Percentiles rank a stretch among this genome's conserved stretches.
These are phyloP conservation scores for Hiodon tergisus DNA, from an alignment of 2,113 vertebrate genomes.

Conservation along the genomic window DNA sequence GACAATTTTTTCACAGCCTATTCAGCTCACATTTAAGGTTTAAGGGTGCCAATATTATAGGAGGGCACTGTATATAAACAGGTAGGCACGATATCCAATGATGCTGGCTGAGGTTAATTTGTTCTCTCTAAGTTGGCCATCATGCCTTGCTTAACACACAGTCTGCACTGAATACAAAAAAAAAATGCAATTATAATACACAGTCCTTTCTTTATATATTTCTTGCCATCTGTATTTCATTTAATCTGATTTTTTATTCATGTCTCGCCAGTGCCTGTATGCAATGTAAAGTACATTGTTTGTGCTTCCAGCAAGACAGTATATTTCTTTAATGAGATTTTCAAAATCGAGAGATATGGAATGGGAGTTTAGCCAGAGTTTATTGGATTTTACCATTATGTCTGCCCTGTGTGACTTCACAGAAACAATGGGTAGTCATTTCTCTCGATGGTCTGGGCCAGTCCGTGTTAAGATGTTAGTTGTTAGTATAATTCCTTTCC, in stretches of 20 bases:
- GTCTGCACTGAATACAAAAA: background rate
- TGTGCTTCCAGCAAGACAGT: background rate
- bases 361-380: background rate
- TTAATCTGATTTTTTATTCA: background rate
- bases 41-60: no score
- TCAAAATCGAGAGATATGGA: background rate
- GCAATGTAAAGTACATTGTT: background rate
- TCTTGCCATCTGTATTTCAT: background rate
- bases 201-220: background rate
- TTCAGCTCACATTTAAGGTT: no score
- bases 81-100: no score
- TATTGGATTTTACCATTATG: background rate
- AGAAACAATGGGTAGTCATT: background rate
- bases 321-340: background rate
- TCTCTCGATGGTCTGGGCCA: background rate
- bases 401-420: background rate
- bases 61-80: no score
- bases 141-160: background rate
- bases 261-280: background rate
- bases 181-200: background rate
- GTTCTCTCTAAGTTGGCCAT: background rate
- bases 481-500: background rate
- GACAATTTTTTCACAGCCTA: no score
- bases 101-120: no score
- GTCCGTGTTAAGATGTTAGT: background rate